Base-by-base conservation (phyloP, 2,113 vertebrate genomes). In the Todiramphus saurophagus region DNA sequence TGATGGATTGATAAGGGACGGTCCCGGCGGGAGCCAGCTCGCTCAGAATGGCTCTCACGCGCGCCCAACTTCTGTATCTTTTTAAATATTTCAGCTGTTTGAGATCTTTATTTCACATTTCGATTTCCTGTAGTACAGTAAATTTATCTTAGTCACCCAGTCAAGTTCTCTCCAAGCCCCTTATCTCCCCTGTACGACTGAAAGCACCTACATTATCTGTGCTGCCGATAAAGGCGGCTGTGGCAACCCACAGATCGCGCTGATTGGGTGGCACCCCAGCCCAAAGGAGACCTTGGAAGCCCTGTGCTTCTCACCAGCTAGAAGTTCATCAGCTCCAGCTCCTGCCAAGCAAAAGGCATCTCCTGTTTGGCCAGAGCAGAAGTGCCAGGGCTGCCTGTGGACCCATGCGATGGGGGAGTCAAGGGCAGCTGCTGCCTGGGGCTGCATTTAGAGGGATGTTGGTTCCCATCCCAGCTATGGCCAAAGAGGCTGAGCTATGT, bases 101-200 rank as follows among this genome's bases (percentile, higher is more conserved):
- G 87, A 97, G 70, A 97, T 97, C 95, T 97, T 97, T 96, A 98
- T 97, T 98, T 98, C 98, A 91, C 97, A 97, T 97, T 98, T 98
- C 96, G 91, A 98, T 98, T 98, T 98, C 97, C 98, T 97, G 97
- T 81, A 84, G 94, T 94, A 95, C 92, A 93, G 93, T 95, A 93
- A 92, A 98, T 98, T 98, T 98, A 98, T 98, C 98, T 98, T 92
- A 87, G 97, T 97, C 98, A 89, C 85, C 97, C 97, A 92, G 96
- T 96, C 98, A 96, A 89, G 93, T 94, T 97, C 95, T 97, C 75
- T 85, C 50, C 53, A 0, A 76, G 89, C 89, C 78, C 62, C 96
- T 98, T 98, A 98, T 98, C 98, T 94, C 95, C 96, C 48, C 53
- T 10, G 83, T 83, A 56, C 73, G 3, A 41, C 96, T 87, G 94